A percentile compares a stretch with the other conserved stretches of the same genome.
phyloP scores from a whole-genome alignment of 1,140 invertebrate species.

The Psilanteris sp. region DNA sequence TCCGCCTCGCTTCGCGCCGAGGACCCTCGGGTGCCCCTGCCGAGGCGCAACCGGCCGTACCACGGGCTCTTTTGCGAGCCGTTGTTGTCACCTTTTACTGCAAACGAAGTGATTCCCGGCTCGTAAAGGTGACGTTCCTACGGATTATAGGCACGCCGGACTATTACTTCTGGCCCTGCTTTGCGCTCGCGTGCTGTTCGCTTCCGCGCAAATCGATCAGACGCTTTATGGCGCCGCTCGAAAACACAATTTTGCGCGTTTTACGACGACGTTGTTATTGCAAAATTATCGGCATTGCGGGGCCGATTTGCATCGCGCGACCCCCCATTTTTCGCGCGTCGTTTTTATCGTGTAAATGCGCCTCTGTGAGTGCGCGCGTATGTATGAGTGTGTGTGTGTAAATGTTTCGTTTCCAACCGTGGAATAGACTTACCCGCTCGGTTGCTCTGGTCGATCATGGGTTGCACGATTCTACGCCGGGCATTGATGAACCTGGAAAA shows the following conservation, averaged over 20 bases:
- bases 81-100: slow-evolving; percentile 78
- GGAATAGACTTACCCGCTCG: slow-evolving; percentile 91
- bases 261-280: slow-evolving; percentile 33
- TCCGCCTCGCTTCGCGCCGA: slow-evolving; percentile 67
- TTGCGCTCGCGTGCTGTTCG: slow-evolving; percentile 31
- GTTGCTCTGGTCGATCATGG: slow-evolving; percentile 98
- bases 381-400: slow-evolving; percentile 26
- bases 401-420: slow-evolving; percentile 9
- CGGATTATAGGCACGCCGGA: slow-evolving; percentile 69
- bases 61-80: slow-evolving; percentile 53
- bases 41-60: slow-evolving; percentile 48
- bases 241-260: slow-evolving; percentile 45
- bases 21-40: slow-evolving; percentile 62
- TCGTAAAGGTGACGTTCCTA: slow-evolving; percentile 77
- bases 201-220: slow-evolving; percentile 55
- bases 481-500: slow-evolving; percentile 98
- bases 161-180: slow-evolving; percentile 58
- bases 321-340: too few relatives aligned
- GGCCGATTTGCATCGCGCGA: slow-evolving; percentile 28
- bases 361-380: too few relatives aligned
- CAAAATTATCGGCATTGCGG: slow-evolving; percentile 22
- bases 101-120: slow-evolving; percentile 80
- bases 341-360: too few relatives aligned
- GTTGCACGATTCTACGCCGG: slow-evolving; percentile 97
- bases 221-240: slow-evolving; percentile 33